Conservation (phyloP, 2,113 vertebrate species). For the Leucosticte australis region DNA sequence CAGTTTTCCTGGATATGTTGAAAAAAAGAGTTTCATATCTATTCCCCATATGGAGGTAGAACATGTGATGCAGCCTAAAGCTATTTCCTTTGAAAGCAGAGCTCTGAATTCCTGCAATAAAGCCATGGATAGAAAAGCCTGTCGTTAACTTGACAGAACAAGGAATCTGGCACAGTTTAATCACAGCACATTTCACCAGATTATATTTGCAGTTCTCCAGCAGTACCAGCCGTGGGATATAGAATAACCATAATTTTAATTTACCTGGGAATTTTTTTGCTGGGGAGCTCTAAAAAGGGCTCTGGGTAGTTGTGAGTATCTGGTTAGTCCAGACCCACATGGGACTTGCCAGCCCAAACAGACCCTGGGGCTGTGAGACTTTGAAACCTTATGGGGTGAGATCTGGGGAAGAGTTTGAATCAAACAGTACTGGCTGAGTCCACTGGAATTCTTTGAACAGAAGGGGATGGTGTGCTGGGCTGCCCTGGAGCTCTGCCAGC, state of each 20-base stretch:
- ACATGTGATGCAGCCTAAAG: constrained; percentile 25
- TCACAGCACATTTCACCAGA: neutral
- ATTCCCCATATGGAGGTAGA: constrained; percentile 22
- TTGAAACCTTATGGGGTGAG: neutral
- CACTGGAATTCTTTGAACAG: neutral
- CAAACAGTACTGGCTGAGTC: neutral
- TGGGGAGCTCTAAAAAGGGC: neutral
- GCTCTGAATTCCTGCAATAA: neutral
- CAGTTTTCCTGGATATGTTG: neutral
- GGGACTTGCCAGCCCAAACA: neutral
- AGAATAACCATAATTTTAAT: neutral
- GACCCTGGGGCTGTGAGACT: neutral
- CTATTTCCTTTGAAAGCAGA: constrained; percentile 51
- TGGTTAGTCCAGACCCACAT: neutral
- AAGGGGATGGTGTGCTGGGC: neutral
- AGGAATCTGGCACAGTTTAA: neutral
- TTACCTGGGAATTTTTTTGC: neutral
- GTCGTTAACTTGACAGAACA: neutral
- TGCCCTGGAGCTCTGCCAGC: neutral
- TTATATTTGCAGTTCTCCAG: neutral
- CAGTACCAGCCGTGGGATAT: neutral
- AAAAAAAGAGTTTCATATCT: constrained; percentile 37
- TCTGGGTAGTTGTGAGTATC: neutral
- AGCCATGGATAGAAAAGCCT: neutral
- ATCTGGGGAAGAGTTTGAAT: neutral